phyloP scores from a whole-genome alignment of 2,797 vertebrate species.

The Tapera naevia region DNA sequence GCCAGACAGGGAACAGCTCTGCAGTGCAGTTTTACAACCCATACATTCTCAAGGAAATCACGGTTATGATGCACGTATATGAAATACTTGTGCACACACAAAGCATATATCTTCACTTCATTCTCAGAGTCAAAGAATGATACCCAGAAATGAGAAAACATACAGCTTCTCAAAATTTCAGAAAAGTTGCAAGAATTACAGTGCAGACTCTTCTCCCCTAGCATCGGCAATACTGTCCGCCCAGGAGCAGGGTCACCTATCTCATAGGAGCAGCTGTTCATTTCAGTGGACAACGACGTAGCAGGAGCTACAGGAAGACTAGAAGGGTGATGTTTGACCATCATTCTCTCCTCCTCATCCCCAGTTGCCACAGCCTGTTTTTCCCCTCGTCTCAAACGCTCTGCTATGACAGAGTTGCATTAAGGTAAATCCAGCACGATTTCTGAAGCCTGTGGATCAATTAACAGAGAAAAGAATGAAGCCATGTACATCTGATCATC shows the following conservation, averaged over 20 bases:
- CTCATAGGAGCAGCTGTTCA: not conserved
- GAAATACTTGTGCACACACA: rapidly evolving
- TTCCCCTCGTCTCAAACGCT: not conserved
- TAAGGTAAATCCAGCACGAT: not conserved
- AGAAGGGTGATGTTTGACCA: not conserved
- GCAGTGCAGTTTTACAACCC: not conserved
- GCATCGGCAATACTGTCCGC: not conserved
- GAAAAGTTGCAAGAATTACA: not conserved
- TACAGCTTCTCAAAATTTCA: not conserved
- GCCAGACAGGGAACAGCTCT: not conserved
- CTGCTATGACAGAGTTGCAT: not conserved
- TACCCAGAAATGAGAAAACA: not conserved
- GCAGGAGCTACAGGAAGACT: not conserved
- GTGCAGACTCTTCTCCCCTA: not conserved
- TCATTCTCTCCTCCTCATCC: not conserved
- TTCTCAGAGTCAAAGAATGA: not conserved
- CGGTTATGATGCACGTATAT: rapidly evolving
- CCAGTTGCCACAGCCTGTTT: not conserved
- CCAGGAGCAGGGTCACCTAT: not conserved
- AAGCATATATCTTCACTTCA: not conserved
- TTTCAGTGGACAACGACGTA: not conserved
- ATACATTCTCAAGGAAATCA: not conserved
- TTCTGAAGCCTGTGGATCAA: not conserved
- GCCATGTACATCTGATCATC: rapidly evolving
- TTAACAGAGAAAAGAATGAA: not conserved